A percentile compares a stretch with the other conserved stretches of the same genome.
These are phyloP conservation scores for Xestoiulus laeticollis DNA, from an alignment of 2,888 invertebrate genomes.

Conservation along the genomic window DNA sequence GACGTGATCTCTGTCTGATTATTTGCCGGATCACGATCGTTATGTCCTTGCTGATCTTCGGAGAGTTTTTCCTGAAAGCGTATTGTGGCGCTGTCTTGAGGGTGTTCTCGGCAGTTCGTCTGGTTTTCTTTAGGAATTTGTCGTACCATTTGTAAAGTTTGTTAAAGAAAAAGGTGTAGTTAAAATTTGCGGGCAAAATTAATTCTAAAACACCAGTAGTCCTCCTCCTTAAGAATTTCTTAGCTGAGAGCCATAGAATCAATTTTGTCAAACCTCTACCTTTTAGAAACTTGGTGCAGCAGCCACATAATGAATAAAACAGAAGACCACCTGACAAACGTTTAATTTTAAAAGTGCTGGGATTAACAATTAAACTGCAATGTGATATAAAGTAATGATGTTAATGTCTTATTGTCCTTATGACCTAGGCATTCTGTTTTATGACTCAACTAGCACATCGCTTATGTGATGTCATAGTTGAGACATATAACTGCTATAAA, in stretches of 20 bases:
- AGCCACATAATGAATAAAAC: background rate
- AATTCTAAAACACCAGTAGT: conserved; percentile 53
- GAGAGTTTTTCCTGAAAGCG: background rate
- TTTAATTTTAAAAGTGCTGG: background rate
- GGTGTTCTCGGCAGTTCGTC: background rate
- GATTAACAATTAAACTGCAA: no score
- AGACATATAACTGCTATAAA: no score
- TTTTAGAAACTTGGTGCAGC: background rate
- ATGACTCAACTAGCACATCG: no score
- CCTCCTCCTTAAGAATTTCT: conserved; percentile 54
- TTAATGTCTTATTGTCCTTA: no score
- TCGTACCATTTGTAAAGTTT: background rate
- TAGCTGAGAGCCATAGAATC: conserved; percentile 48
- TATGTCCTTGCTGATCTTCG: background rate
- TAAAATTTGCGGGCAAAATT: conserved; percentile 54
- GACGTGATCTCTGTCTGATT: conserved; percentile 54
- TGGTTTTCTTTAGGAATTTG: background rate
- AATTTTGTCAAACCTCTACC: conserved; percentile 49
- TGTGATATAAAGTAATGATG: no score
- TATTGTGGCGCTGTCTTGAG: background rate
- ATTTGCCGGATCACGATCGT: background rate
- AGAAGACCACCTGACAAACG: background rate
- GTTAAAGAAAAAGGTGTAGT: no score
- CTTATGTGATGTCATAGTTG: no score
- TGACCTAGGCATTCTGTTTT: no score